Percentiles rank a stretch among this genome's conserved stretches.
These are phyloP conservation scores for Hemicrepidius hirtus DNA, from an alignment of 2,888 invertebrate genomes.

Conservation along the genomic window DNA sequence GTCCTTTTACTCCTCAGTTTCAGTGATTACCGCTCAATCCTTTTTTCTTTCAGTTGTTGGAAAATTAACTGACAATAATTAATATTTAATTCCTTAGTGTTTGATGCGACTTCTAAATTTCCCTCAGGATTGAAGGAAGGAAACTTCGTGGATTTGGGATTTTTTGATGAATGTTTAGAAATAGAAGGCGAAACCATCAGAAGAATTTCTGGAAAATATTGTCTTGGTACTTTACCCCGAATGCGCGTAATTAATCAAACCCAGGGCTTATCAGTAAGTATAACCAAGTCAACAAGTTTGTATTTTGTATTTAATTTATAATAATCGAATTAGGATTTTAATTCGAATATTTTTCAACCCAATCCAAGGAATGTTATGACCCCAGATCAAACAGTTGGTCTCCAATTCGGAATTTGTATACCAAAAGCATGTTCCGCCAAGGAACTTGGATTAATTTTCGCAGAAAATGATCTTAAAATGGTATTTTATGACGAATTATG, in stretches of 20 bases:
- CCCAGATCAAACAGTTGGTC: not conserved
- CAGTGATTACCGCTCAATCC: too few species aligned
- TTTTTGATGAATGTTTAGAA: constrained; percentile 54
- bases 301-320: too few species aligned
- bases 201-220: constrained; percentile 20
- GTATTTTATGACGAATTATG: constrained; percentile 4
- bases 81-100: too few species aligned
- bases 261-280: not conserved
- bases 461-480: not conserved
- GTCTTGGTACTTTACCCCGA: not conserved
- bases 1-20: too few species aligned
- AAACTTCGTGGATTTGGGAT: constrained; percentile 53
- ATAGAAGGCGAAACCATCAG: not conserved
- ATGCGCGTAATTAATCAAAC: not conserved
- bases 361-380: not conserved
- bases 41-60: too few species aligned
- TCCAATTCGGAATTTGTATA: constrained; percentile 3
- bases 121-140: constrained; percentile 54
- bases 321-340: too few species aligned
- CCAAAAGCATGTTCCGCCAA: constrained; percentile 7
- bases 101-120: constrained; percentile 54
- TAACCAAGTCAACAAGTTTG: too few species aligned
- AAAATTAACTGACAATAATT: too few species aligned
- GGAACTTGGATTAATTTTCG: constrained; percentile 11
- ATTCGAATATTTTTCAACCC: not conserved